Evolutionary conservation across 1,140 invertebrate species (phyloP).

Genomic region (Drosophila asahinai): DNA sequence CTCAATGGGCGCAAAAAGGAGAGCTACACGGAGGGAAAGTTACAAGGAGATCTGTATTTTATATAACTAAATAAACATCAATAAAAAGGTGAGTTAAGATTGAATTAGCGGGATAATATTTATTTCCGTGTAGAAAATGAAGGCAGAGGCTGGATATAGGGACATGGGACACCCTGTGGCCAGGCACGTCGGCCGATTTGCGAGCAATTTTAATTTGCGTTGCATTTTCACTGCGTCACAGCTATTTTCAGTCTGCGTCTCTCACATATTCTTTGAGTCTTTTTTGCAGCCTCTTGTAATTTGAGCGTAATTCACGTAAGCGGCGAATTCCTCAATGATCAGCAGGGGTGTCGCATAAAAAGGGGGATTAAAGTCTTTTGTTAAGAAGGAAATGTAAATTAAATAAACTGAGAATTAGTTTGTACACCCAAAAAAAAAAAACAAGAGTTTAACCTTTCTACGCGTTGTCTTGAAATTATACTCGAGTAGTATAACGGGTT

Average conservation of each 20-base stretch:
- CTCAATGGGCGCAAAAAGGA: constrained; percentile 54
- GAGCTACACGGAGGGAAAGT: constrained; percentile 1
- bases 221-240: constrained; percentile 72
- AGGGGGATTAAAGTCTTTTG: background rate
- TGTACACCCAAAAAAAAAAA: no score
- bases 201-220: constrained; percentile 78
- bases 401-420: no score
- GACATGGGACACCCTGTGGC: constrained; percentile 27
- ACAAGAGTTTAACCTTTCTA: no score
- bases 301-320: constrained; percentile 80
- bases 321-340: constrained; percentile 47
- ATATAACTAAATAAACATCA: no score
- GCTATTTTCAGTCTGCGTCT: constrained; percentile 71
- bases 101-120: background rate
- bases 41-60: no score
- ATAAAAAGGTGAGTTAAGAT: background rate
- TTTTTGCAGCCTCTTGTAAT: constrained; percentile 62
- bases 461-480: no score
- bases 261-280: constrained; percentile 4
- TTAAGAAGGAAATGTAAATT: no score
- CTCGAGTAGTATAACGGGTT: no score
- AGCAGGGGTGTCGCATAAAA: constrained; percentile 30
- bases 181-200: constrained; percentile 49
- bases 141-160: background rate
- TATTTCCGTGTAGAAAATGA: background rate